Evolutionary conservation across 2,797 vertebrate genomes (phyloP), one percentile per base, ranked within the genome.

Genomic region (Knipowitschia caucasica): DNA sequence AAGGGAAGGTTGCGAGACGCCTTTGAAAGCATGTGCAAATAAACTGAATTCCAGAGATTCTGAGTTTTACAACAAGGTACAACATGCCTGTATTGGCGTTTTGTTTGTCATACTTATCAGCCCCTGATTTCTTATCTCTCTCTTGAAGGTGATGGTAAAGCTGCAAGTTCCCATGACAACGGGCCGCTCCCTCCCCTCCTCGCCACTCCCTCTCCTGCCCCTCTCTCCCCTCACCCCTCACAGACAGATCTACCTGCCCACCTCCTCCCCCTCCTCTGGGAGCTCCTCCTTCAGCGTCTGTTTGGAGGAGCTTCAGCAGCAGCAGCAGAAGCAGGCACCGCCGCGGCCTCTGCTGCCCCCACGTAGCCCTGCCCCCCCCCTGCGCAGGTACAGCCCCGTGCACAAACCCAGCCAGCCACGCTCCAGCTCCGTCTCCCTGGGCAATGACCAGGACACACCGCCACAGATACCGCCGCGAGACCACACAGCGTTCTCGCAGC

Each of bases 381-480:
- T 84, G 14, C 91, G 94, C 9, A 92, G 89, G 5, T 83, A 89
- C 86, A 84, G 0, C 49, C 15, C 54, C 5, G n/a, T 73, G 24
- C 1, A 14, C 18, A 62, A 58, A 15, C 0, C 21, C 21, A 0
- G 59, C 34, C 53, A 69, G 24, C 56, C 64, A 0, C 88, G 89
- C 59, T 81, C 88, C 82, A 91, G 91, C 0, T 94, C 94, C n/a
- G 88, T 91, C 0, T 93, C 90, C 1, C 81, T 91, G 0, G 89
- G 82, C 2, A 85, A 90, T 0, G 89, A 92, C 18, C 93, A 92
- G 4, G 90, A 92, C 68, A 59, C 60, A 1, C 94, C 96, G 0
- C 95, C 96, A 17, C 92, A 91, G 61, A 89, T 98, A 34, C 96
- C 96, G 0, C 96, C 96, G 0, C 88, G 96, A 50, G 95, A 98